A percentile compares a stretch with the other conserved stretches of the same genome.
These are phyloP conservation scores for Nycticryphes semicollaris DNA, from an alignment of 2,113 vertebrate species.

Conservation along the genomic window DNA sequence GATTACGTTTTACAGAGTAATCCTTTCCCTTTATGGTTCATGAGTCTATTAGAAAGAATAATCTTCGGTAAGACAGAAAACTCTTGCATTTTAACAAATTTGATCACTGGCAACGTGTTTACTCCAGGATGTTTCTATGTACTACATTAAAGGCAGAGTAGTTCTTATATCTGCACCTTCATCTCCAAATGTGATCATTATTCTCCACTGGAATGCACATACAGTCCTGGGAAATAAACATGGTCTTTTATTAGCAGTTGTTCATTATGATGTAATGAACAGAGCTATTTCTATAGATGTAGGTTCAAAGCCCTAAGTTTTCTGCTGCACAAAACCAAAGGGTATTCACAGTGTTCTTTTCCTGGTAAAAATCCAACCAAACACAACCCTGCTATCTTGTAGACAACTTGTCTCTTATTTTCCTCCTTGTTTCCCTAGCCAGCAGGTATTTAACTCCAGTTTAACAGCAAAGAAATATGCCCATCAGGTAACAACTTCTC, in stretches of 20 bases:
- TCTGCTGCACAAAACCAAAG: background rate
- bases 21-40: background rate
- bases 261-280: background rate
- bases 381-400: background rate
- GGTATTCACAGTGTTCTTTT: background rate
- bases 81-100: background rate
- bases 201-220: background rate
- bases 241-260: background rate
- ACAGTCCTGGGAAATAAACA: background rate
- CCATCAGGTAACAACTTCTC: background rate
- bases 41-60: background rate
- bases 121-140: background rate
- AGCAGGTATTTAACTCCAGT: background rate
- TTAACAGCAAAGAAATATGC: background rate
- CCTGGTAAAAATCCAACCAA: background rate
- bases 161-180: background rate
- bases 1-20: slow-evolving; percentile 40
- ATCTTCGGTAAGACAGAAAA: background rate
- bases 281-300: background rate
- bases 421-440: background rate
- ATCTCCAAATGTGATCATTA: background rate
- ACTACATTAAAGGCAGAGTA: background rate
- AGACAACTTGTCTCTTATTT: background rate
- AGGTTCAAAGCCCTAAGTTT: background rate
- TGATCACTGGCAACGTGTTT: background rate